These are phyloP conservation scores for Hemibagrus wyckioides DNA, from an alignment of 2,113 vertebrate genomes.

Conservation along the genomic window DNA sequence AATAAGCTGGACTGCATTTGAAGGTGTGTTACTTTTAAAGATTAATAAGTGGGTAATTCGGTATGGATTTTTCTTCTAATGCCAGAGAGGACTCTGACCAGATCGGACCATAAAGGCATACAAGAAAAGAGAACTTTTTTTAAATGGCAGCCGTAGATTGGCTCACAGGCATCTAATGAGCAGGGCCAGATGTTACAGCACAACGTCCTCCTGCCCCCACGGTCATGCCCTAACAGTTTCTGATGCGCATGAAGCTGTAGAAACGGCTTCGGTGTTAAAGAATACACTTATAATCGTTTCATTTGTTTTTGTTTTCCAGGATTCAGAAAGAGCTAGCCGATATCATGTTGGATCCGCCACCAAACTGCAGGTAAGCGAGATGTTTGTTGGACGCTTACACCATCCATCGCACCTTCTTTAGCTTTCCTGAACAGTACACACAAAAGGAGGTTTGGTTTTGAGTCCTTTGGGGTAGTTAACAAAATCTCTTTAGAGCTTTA, in stretches of 20 bases:
- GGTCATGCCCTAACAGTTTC: not conserved
- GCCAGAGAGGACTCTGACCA: not conserved
- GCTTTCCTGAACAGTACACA: not conserved
- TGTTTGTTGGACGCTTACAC: not conserved
- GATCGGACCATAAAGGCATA: not conserved
- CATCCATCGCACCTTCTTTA: not conserved
- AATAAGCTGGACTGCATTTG: not conserved
- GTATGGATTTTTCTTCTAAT: not conserved
- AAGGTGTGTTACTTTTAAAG: not conserved
- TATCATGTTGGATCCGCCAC: constrained; percentile 94
- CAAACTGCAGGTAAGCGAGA: constrained; percentile 89
- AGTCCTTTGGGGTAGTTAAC: not conserved
- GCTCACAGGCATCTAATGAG: not conserved
- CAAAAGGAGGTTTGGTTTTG: not conserved
- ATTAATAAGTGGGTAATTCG: not conserved
- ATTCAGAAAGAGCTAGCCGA: constrained; percentile 98
- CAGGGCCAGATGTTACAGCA: not conserved
- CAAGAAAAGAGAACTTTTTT: not conserved
- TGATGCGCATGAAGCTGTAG: not conserved
- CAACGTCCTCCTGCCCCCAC: not conserved
- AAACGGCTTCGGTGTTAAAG: not conserved
- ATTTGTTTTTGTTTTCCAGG: constrained; percentile 65
- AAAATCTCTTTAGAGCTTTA: not conserved
- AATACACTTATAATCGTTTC: not conserved
- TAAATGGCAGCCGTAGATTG: not conserved